These are phyloP conservation scores for Melanotaenia maccullochi DNA, from an alignment of 2,797 vertebrate species.

Conservation along the genomic window DNA sequence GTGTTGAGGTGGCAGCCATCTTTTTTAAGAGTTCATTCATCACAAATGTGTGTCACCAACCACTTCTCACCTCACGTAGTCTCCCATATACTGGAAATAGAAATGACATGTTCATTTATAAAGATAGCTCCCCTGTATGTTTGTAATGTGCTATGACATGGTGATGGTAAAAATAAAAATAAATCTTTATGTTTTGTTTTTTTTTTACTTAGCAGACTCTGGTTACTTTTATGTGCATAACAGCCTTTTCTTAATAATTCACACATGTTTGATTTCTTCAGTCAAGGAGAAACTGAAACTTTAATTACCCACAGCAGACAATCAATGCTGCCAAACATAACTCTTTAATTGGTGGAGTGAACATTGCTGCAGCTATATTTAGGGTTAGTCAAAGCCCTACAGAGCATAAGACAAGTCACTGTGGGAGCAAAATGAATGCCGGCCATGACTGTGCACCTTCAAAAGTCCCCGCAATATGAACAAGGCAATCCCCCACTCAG, in stretches of 20 bases:
- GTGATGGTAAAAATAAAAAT: constrained; percentile 7
- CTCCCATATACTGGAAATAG: constrained; percentile 32
- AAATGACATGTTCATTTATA: constrained; percentile 37
- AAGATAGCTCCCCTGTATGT: neutral
- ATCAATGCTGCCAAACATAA: constrained; percentile 69
- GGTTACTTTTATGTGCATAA: constrained; percentile 6
- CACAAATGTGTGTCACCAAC: constrained; percentile 35
- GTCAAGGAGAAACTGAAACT: constrained; percentile 49
- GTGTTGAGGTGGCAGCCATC: constrained; percentile 1
- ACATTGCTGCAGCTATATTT: constrained; percentile 68
- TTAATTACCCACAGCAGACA: constrained; percentile 53
- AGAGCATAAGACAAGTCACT: constrained; percentile 56
- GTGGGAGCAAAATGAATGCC: constrained; percentile 63
- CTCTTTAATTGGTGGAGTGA: constrained; percentile 68
- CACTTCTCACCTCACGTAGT: constrained; percentile 31
- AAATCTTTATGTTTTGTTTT: neutral
- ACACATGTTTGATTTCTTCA: constrained; percentile 32
- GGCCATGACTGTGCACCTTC: constrained; percentile 49
- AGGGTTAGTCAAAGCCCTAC: constrained; percentile 73
- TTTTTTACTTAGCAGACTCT: neutral
- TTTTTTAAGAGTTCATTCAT: constrained; percentile 56
- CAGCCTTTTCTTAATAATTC: constrained; percentile 43
- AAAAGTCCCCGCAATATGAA: constrained; percentile 50
- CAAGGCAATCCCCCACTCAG: constrained; percentile 58
- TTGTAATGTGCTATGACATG: neutral